Evolutionary conservation across 2,888 invertebrate genomes (phyloP).

Genomic region (Dichetophora obliterata): DNA sequence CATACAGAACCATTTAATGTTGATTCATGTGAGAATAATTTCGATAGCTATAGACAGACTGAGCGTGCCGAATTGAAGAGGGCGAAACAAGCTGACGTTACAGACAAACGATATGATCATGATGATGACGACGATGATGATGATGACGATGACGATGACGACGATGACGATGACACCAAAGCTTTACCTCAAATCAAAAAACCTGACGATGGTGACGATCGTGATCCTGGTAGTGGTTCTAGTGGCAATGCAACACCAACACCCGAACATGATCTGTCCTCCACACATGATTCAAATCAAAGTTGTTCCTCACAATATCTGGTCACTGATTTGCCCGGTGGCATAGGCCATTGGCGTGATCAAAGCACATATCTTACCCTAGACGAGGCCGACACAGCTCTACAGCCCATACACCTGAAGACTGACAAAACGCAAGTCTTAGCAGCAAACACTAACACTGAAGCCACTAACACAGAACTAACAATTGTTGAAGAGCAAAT

Average conservation of each 20-base stretch:
- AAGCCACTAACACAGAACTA: conserved; percentile 39
- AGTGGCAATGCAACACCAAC: conserved; percentile 69
- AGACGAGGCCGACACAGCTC: conserved; percentile 63
- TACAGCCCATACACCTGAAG: conserved; percentile 33
- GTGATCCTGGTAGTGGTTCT: conserved; percentile 75
- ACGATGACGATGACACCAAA: conserved; percentile 52
- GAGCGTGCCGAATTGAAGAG: conserved; percentile 36
- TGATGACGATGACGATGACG: conserved; percentile 67
- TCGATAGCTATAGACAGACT: conserved; percentile 48
- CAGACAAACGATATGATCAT: conserved; percentile 65
- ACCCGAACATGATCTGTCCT: conserved; percentile 54
- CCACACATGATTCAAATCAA: conserved; percentile 53
- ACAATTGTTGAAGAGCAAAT: conserved; percentile 5
- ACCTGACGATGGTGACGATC: conserved; percentile 71
- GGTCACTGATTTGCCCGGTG: conserved; percentile 82
- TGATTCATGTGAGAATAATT: conserved; percentile 47
- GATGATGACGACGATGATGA: conserved; percentile 74
- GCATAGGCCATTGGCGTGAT: conserved; percentile 85
- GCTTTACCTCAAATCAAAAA: conserved; percentile 63
- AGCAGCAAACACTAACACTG: conserved; percentile 29
- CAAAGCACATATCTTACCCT: conserved; percentile 82
- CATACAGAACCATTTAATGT: conserved; percentile 47
- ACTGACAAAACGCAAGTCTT: conserved; percentile 27
- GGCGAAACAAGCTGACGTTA: conserved; percentile 41
- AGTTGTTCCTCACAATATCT: conserved; percentile 75